phyloP scores from a whole-genome alignment of 1,140 invertebrate species.

The Calycopis cecrops region DNA sequence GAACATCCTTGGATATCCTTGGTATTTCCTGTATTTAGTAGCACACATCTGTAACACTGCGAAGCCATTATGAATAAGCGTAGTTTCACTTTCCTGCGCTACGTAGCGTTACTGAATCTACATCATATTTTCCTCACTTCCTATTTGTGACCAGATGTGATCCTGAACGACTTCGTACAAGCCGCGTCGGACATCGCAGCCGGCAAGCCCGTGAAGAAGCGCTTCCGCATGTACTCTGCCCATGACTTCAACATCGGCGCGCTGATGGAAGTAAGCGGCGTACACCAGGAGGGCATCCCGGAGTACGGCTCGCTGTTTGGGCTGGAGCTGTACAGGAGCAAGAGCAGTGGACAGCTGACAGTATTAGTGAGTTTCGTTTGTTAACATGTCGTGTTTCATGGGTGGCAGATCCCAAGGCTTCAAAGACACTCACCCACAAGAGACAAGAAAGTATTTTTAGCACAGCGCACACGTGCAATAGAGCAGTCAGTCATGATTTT shows the following conservation, averaged over 20 bases:
- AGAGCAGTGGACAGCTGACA: conserved; percentile 37
- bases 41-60: too few relatives aligned
- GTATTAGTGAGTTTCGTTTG: conserved; percentile 43
- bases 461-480: too few relatives aligned
- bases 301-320: conserved; percentile 54
- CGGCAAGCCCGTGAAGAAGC: conserved; percentile 35
- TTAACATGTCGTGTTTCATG: neutral
- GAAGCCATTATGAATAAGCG: too few relatives aligned
- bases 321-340: conserved; percentile 48
- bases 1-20: too few relatives aligned
- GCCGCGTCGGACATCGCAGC: conserved; percentile 37
- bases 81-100: too few relatives aligned
- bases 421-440: too few relatives aligned
- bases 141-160: conserved; percentile 37
- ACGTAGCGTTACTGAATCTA: too few relatives aligned
- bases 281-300: conserved; percentile 39
- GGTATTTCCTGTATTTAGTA: too few relatives aligned
- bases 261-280: conserved; percentile 48
- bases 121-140: too few relatives aligned
- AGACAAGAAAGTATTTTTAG: neutral
- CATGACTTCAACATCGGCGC: conserved; percentile 64
- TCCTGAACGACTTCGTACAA: conserved; percentile 49
- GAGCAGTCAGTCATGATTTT: too few relatives aligned
- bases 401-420: too few relatives aligned
- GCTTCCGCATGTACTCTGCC: conserved; percentile 42